These are phyloP conservation scores for Heliothis virescens DNA, from an alignment of 1,140 invertebrate genomes.

Conservation along the genomic window DNA sequence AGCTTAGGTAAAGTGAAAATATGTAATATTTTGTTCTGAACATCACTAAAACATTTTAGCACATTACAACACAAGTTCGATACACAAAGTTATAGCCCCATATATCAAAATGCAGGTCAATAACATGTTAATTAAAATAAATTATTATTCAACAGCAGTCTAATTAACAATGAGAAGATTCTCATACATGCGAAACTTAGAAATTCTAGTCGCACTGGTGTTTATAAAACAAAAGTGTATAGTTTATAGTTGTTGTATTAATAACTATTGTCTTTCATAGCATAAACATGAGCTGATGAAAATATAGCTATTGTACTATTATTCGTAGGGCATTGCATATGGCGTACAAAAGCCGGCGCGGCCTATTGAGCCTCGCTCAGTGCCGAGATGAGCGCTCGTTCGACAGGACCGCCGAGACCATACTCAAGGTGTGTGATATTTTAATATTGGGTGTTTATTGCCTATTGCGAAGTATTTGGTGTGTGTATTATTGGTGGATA, in stretches of 20 bases:
- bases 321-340: conserved; percentile 76
- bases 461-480: not conserved
- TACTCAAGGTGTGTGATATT: conserved; percentile 74
- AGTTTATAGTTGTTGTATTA: conserved; percentile 80
- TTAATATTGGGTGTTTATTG: conserved; percentile 31
- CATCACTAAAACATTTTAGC: no score
- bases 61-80: no score
- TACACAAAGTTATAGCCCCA: no score
- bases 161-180: conserved; percentile 56
- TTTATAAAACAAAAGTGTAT: conserved; percentile 77
- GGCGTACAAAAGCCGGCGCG: conserved; percentile 83
- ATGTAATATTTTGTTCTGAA: no score
- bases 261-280: conserved; percentile 78
- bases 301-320: conserved; percentile 72
- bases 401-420: conserved; percentile 75
- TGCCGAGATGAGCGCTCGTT: conserved; percentile 72
- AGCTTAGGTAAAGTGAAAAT: no score
- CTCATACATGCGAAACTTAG: conserved; percentile 65
- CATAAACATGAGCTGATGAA: conserved; percentile 70
- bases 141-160: conserved; percentile 40
- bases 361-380: conserved; percentile 74
- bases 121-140: conserved; percentile 22
- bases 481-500: not conserved
- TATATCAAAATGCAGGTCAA: conserved; percentile 21
- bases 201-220: conserved; percentile 72